Evolutionary conservation across 2,113 vertebrate species (phyloP).

Genomic region (Megaceryle torquata): DNA sequence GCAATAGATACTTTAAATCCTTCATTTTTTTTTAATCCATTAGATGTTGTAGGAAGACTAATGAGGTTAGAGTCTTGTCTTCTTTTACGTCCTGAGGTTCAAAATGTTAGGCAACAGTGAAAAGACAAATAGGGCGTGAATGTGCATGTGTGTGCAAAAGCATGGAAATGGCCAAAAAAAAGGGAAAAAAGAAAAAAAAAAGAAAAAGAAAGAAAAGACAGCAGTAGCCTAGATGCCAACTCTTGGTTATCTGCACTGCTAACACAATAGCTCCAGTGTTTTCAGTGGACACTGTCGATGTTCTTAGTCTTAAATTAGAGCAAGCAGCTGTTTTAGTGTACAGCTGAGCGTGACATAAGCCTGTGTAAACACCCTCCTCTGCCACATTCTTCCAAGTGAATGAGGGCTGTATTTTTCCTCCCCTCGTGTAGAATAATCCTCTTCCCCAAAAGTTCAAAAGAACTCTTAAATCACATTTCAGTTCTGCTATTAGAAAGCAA

Average conservation of each 20-base stretch:
- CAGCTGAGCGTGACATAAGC: slow-evolving; percentile 65
- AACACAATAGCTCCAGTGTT: slow-evolving; percentile 50
- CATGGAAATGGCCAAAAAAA: background rate
- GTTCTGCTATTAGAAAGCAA: background rate
- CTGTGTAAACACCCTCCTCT: slow-evolving; percentile 30
- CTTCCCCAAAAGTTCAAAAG: background rate
- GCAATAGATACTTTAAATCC: background rate
- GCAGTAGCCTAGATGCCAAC: background rate
- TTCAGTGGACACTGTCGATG: slow-evolving; percentile 1
- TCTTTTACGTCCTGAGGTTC: background rate
- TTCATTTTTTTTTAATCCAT: background rate
- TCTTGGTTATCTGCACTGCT: background rate
- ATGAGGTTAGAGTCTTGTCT: background rate
- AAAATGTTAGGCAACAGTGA: background rate
- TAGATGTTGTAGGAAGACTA: background rate
- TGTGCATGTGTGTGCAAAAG: background rate
- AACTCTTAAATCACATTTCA: background rate
- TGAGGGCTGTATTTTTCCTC: background rate
- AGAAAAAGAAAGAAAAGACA: background rate
- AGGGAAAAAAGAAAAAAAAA: too few species aligned
- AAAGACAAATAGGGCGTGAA: background rate
- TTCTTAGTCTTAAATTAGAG: slow-evolving; percentile 57
- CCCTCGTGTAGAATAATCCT: background rate
- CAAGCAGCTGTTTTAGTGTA: slow-evolving; percentile 63
- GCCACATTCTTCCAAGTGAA: slow-evolving; percentile 33